Evolutionary conservation across 35 echinoderm and acorn worm species (phyloP), one percentile per base, ranked within the genome.

Genomic region (Hemicentrotus pulcherrimus): DNA sequence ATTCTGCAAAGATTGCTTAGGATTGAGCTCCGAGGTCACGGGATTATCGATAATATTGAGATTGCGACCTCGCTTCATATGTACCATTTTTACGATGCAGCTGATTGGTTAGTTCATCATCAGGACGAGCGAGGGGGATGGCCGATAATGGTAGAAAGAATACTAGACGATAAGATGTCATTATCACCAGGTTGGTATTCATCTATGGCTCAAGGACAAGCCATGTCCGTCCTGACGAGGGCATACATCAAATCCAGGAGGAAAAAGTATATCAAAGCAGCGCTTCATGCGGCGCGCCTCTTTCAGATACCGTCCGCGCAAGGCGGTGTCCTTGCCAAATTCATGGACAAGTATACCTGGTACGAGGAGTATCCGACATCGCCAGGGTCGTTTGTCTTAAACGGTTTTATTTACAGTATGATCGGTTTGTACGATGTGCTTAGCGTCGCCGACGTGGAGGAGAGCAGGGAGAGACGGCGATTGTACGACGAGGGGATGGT

Each of bases 301-400:
- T 98, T 95, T 88, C 78, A 94, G 6, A 92, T 97, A 18, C 94
- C 95, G 32, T 97, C 97, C 15, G 45, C 96, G 19, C 94, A 98
- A 48, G 97, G 97, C 24, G 97, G 97, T 19, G 96, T 98, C 31
- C 90, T 94, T 55, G 96, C 97, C 32, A 95, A 87, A 78, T 98
- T 98, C 88, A 91, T 98, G 94, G 97, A 98, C 86, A 97, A 94
- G 85, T 98, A 92, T 52, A 94, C 87, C 30, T 98, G 97, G 97
- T 98, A 98, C 86, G 97, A 98, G 46, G 97, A 98, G 91, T 98
- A 98, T 92, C 97, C 97, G n/a, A 98, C 97, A 33, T 96, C 95
- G 31, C 97, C 97, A 6, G 94, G 96, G 41, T 97, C 96, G 33
- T 98, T 98, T 88, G 97, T 98, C 4, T 92, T 98, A 30, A 98